Evolutionary conservation across 2,888 invertebrate genomes (phyloP), one percentile per base, ranked within the genome.

Genomic region (Sylvicola cinctus): DNA sequence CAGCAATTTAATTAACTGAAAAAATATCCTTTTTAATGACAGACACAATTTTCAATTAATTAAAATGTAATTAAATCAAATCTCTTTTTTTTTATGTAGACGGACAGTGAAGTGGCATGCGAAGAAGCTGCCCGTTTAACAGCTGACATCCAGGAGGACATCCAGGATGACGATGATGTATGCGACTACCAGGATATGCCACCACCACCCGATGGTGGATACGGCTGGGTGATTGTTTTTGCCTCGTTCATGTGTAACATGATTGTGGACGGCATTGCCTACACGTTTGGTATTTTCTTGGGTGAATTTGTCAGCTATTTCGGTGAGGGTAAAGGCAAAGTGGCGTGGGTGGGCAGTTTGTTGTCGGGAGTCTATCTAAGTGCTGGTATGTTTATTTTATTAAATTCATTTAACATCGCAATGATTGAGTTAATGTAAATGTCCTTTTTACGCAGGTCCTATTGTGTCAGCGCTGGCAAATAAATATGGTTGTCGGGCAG

Each of bases 201-300:
- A 15, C 81, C 84, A 36, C 84, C 85, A 34, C 85, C 85, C 27
- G 85, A 85, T 55, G 84, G 84, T 42, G 91, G 79, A 20, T 85
- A 79, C 54, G 83, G 83, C 26, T 85, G 84, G 84, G 76, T 93
- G 49, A 83, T 98, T 51, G 93, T 95, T 35, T 75, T 87, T 49
- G 90, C 91, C 35, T 90, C 91, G 30, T 93, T 98, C 60, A 75
- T 95, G 74, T 90, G 90, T 61, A 95, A 96, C 68, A 73, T 96
- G 66, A 83, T 96, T 46, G 91, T 98, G 37, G 96, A 98, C 58
- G 98, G 90, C 46, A 90, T 98, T 41, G 87, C 91, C n/a, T 96
- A 95, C 60, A 88, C 93, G 6, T 98, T 96, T 58, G 95, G 96
- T 35, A 80, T 95, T 50, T 87, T 88, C 62, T 67, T 88, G 31